Percentiles rank a stretch among this genome's conserved stretches.
phyloP scores from a whole-genome alignment of 2,113 vertebrate genomes.

The Diphyllodes magnificus region DNA sequence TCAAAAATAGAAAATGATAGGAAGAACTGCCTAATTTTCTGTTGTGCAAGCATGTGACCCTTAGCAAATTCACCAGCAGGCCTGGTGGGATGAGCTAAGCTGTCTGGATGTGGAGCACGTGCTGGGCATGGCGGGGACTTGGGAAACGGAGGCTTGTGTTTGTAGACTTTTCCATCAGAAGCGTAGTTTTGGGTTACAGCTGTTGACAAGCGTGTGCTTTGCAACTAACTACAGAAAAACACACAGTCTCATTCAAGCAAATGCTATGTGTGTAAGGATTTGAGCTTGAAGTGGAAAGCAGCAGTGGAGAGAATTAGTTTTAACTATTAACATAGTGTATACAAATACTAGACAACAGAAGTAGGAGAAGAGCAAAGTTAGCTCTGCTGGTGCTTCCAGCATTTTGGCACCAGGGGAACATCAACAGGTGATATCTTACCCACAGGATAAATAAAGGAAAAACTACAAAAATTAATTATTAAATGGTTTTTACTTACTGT shows the following conservation, averaged over 20 bases:
- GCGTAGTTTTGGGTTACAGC: neutral
- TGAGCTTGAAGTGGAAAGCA: neutral
- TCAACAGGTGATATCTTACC: neutral
- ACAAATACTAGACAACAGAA: neutral
- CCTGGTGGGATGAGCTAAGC: neutral
- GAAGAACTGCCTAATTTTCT: neutral
- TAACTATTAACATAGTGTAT: neutral
- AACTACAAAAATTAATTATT: neutral
- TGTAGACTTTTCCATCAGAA: neutral
- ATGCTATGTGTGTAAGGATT: neutral
- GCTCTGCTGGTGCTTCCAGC: neutral
- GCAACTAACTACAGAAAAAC: neutral
- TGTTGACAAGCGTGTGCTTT: neutral
- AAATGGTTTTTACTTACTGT: neutral
- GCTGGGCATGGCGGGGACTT: neutral
- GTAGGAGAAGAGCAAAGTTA: neutral
- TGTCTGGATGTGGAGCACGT: neutral
- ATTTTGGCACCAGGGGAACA: neutral
- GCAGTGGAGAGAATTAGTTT: neutral
- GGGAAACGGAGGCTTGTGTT: rapidly evolving
- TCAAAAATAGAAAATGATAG: neutral
- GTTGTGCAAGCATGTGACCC: neutral
- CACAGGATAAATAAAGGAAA: neutral
- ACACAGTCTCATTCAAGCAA: neutral
- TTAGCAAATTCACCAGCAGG: neutral